Evolutionary conservation across 2,888 invertebrate species (phyloP).

Genomic region (Cartodere bifasciata): DNA sequence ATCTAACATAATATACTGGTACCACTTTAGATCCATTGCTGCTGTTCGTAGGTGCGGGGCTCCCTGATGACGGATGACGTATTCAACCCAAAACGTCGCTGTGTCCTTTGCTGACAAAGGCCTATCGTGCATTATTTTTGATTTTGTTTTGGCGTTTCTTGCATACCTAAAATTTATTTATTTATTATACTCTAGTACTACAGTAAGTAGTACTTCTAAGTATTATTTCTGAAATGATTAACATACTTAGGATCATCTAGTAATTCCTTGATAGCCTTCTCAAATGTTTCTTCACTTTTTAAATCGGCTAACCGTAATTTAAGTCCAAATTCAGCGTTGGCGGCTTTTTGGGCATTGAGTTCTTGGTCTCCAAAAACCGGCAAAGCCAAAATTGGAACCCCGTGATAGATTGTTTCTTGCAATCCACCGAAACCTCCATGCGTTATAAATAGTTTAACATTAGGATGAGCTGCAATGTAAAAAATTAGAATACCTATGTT

Average conservation of each 20-base stretch:
- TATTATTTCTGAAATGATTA: no score
- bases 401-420: constrained; percentile 8
- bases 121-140: constrained; percentile 21
- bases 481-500: neutral
- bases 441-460: constrained; percentile 9
- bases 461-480: constrained; percentile 6
- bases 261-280: constrained; percentile 4
- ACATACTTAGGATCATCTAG: constrained; percentile 8
- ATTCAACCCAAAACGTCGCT: no score
- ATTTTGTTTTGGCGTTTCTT: constrained; percentile 11
- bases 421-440: constrained; percentile 7
- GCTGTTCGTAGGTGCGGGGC: constrained; percentile 15
- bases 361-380: constrained; percentile 7
- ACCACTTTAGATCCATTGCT: constrained; percentile 13
- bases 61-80: constrained; percentile 15
- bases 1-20: constrained; percentile 15
- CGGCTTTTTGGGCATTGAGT: constrained; percentile 4
- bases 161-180: no score
- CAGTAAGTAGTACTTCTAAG: no score
- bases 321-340: constrained; percentile 4
- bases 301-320: constrained; percentile 2
- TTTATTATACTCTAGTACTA: no score
- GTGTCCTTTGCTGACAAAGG: constrained; percentile 14
- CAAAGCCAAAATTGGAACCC: constrained; percentile 5
- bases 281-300: constrained; percentile 16